phyloP scores from a whole-genome alignment of 2,888 invertebrate species.

The Aspidiotus rigidus region DNA sequence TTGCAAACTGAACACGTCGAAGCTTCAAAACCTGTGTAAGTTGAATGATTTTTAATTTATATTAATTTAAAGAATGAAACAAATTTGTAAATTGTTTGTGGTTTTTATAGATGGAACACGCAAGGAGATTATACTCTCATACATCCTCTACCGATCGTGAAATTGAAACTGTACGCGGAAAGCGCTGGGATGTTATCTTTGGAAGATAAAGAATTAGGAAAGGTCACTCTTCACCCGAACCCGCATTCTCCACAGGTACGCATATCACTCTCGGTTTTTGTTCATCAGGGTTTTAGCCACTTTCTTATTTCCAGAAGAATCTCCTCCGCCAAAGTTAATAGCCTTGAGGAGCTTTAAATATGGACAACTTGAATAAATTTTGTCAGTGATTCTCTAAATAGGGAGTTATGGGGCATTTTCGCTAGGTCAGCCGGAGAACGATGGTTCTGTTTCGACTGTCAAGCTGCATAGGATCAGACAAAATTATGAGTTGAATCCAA shows the following conservation, averaged over 20 bases:
- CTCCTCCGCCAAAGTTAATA: no score
- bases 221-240: constrained; percentile 28
- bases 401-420: no score
- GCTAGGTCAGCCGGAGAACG: no score
- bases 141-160: constrained; percentile 28
- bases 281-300: no score
- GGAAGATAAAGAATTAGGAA: constrained; percentile 32
- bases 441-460: no score
- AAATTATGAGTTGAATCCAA: no score
- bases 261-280: neutral
- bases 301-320: no score
- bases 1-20: constrained; percentile 31
- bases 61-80: neutral
- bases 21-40: constrained; percentile 28
- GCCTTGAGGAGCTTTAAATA: no score
- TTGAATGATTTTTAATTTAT: neutral
- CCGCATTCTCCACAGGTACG: constrained; percentile 22
- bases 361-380: no score
- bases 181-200: constrained; percentile 27
- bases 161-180: constrained; percentile 30
- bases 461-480: no score
- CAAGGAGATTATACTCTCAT: constrained; percentile 27
- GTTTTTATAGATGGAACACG: constrained; percentile 25
- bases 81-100: neutral
- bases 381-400: no score